Base-by-base conservation (phyloP, 1,140 invertebrate species). In the Antheraea mylitta region DNA sequence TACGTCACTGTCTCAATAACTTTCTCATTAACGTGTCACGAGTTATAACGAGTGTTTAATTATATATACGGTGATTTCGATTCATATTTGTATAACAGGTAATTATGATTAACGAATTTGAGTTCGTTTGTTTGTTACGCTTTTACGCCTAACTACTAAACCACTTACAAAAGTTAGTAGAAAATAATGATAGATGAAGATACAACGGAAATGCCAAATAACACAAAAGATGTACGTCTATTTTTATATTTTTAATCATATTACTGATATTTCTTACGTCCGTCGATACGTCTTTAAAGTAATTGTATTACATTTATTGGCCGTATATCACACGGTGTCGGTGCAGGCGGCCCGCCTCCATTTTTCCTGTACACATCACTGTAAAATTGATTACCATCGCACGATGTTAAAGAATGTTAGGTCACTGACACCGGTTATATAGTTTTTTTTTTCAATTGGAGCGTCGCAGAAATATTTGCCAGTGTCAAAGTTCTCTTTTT, bases 351-450 rank as follows among this genome's bases (percentile, higher is more conserved):
- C 42, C 73, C 58, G 75, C 74, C 63, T 77, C 75, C 74, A 80
- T 82, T 79, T 85, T 83, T 85, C 81, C 78, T 53, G 45, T 53
- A 53, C 74, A 81, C 69, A 79, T 77, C 72, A 77, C 72, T 75
- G 75, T 73, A 72, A 80, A 83, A 82, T 84, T 82, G 78, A 85
- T 85, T 81, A 70, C 68, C n/a, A 45, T 19, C 16, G 45, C 30
- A 37, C 61, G 61, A 63, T n/a, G 61, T 42, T 42, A 11, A 42
- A 42, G 38, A 42, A 1, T 42, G 38, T 42, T 42, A 42, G 38
- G 38, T 42, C 38, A 42, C 22, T 30, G 11, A 42, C 38, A 42
- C 38, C 8, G 11, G 38, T 42, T 42, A 42, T 42, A 11, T 42
- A 42, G 1, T 7, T 42, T 42, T 42, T 42, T 42, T 42, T 0